These are phyloP conservation scores for Arvicanthis niloticus DNA, from an alignment of 2,113 vertebrate genomes.

Conservation along the genomic window DNA sequence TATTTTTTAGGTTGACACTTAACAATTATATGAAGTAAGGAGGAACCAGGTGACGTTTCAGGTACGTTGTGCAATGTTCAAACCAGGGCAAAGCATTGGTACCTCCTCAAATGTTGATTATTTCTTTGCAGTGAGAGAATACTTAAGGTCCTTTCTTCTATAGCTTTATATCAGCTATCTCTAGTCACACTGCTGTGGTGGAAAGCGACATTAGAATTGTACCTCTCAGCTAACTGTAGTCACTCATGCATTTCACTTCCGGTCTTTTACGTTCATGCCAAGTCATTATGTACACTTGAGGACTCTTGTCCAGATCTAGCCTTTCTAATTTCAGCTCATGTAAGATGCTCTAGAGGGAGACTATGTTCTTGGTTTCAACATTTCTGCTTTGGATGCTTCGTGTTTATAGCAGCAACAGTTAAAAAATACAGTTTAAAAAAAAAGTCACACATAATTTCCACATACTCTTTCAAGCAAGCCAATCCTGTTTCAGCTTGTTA, in stretches of 20 bases:
- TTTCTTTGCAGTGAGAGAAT: not conserved
- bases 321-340: not conserved
- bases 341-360: not conserved
- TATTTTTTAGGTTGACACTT: not conserved
- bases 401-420: conserved; percentile 44
- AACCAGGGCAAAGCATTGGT: not conserved
- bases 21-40: not conserved
- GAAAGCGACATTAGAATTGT: no score
- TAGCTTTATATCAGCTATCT: not conserved
- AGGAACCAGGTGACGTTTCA: not conserved
- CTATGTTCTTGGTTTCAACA: not conserved
- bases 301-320: not conserved
- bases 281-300: not conserved
- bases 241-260: rapidly evolving
- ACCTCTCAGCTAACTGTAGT: rapidly evolving
- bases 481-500: conserved; percentile 41
- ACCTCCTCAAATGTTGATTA: not conserved
- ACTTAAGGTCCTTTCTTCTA: not conserved
- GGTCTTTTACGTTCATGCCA: not conserved
- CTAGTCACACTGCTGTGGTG: not conserved
- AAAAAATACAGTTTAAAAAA: not conserved
- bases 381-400: not conserved
- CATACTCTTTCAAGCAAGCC: conserved; percentile 70
- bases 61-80: not conserved
- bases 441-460: conserved; percentile 68